These are phyloP conservation scores for Lamprotornis superbus DNA, from an alignment of 2,113 vertebrate genomes.

Conservation along the genomic window DNA sequence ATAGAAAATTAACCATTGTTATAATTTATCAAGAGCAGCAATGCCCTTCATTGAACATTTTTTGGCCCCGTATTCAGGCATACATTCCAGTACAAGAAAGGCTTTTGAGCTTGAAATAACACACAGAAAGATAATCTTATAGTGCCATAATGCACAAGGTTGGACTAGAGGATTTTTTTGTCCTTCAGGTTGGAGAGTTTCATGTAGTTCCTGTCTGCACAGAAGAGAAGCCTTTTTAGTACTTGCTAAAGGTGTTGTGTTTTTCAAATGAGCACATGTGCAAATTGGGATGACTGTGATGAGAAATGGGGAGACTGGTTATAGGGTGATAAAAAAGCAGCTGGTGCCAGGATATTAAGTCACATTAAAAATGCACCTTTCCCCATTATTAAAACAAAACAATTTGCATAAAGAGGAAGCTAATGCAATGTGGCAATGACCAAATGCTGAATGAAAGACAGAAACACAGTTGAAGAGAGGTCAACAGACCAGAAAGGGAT, in stretches of 20 bases:
- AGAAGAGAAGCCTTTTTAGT: not conserved
- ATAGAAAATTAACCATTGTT: slow-evolving; percentile 2
- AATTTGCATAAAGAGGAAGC: not conserved
- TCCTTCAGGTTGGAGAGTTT: not conserved
- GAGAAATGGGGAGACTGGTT: not conserved
- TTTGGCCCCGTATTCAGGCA: not conserved
- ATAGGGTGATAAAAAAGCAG: not conserved
- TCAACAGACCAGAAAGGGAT: not conserved
- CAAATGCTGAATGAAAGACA: not conserved
- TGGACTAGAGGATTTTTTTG: not conserved
- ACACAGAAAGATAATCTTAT: not conserved
- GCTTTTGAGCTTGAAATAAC: not conserved
- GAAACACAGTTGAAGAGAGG: not conserved
- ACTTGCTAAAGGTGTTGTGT: not conserved
- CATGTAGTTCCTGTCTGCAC: not conserved
- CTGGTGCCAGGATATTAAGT: not conserved
- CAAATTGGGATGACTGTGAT: not conserved
- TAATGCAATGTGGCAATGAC: not conserved
- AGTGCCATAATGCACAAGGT: not conserved
- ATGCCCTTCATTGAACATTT: not conserved
- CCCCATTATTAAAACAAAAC: not conserved
- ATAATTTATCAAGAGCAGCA: not conserved
- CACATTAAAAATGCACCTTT: not conserved
- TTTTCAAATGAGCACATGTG: not conserved
- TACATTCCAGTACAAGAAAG: not conserved